Conservation (phyloP, 1,140 invertebrate genomes). For the Drosophila ficusphila region DNA sequence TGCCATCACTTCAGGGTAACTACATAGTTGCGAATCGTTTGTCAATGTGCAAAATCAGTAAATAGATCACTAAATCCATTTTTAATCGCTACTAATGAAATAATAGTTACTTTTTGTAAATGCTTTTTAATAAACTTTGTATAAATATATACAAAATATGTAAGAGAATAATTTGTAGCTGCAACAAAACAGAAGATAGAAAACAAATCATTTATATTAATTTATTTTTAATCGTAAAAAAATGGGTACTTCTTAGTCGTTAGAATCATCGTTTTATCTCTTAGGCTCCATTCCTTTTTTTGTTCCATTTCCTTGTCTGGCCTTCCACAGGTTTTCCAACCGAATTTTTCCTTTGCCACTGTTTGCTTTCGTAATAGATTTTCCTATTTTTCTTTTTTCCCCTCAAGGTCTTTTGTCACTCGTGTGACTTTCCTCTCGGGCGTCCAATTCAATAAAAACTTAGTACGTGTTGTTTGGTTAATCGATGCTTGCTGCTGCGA, state of each 20-base stretch:
- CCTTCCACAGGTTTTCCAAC: conserved; percentile 18
- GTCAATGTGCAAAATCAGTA: conserved; percentile 7
- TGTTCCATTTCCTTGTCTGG: neutral
- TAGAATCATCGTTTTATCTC: neutral
- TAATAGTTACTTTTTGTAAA: neutral
- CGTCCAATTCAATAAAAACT: conserved; percentile 54
- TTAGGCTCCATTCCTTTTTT: neutral
- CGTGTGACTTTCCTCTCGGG: conserved; percentile 20
- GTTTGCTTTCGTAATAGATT: conserved; percentile 51
- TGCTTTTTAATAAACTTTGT: neutral
- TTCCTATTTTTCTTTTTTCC: neutral
- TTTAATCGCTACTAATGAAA: neutral
- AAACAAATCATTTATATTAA: neutral
- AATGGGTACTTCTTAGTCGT: neutral
- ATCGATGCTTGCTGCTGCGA: conserved; percentile 28
- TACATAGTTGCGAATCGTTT: conserved; percentile 17
- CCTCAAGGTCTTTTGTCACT: conserved; percentile 1
- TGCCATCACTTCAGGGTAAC: conserved; percentile 27
- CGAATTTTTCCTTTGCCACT: conserved; percentile 24
- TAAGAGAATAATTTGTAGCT: too few relatives aligned
- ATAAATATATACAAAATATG: neutral
- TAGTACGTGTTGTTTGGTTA: conserved; percentile 45
- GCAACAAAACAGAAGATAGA: neutral
- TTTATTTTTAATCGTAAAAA: neutral
- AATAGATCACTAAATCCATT: conserved; percentile 4